A percentile compares a stretch with the other conserved stretches of the same genome.
Evolutionary conservation across 2,888 invertebrate genomes (phyloP).

Genomic region (Chrysotoxum bicinctum): DNA sequence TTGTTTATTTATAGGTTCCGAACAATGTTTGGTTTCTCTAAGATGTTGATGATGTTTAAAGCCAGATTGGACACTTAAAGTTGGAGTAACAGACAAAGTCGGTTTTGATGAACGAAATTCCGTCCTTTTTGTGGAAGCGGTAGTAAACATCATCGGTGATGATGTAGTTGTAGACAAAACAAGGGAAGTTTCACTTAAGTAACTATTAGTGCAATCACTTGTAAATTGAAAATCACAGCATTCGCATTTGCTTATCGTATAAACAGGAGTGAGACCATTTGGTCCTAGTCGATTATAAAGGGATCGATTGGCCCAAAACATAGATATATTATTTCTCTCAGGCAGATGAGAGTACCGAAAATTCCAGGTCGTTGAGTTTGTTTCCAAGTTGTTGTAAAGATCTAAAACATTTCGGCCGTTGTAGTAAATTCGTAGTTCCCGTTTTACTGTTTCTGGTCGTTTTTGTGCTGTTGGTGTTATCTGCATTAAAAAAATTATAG

Average conservation of each 20-base stretch:
- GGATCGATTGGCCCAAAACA: constrained; percentile 85
- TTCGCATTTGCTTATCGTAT: constrained; percentile 83
- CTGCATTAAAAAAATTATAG: constrained; percentile 28
- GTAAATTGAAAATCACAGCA: constrained; percentile 83
- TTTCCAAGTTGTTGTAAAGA: constrained; percentile 83
- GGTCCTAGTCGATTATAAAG: constrained; percentile 85
- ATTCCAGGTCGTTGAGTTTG: constrained; percentile 82
- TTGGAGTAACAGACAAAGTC: constrained; percentile 46
- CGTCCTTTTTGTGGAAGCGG: constrained; percentile 53
- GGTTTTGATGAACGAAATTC: constrained; percentile 42
- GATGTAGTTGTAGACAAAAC: constrained; percentile 70
- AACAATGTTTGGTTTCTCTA: constrained; percentile 51
- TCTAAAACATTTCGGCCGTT: constrained; percentile 84
- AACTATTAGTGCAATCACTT: constrained; percentile 73
- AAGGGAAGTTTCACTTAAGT: constrained; percentile 73
- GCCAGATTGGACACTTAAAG: constrained; percentile 33
- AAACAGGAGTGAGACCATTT: constrained; percentile 84
- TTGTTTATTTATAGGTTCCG: constrained; percentile 39
- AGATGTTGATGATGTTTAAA: constrained; percentile 38
- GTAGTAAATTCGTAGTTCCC: constrained; percentile 81
- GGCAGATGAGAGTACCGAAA: constrained; percentile 84
- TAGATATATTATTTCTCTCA: constrained; percentile 83
- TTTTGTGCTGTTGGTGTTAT: constrained; percentile 60
- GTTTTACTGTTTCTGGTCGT: constrained; percentile 50
- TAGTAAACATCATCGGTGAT: constrained; percentile 68